Conservation (phyloP, 1,140 invertebrate species). For the Bacillus rossius region DNA sequence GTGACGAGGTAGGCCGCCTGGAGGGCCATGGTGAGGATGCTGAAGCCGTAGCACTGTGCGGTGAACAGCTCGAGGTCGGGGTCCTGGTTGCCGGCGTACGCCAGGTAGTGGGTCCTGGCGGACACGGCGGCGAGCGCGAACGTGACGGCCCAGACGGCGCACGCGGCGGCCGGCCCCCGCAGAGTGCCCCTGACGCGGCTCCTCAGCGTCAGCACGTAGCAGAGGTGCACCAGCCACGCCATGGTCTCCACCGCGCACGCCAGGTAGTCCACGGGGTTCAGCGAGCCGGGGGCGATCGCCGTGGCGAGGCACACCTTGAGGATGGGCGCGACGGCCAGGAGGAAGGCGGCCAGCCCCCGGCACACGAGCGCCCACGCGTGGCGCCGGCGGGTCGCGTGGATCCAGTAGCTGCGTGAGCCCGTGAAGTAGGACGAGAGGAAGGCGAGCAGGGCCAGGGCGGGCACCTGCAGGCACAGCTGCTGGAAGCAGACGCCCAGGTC, state of each 20-base stretch:
- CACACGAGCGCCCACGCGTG: neutral
- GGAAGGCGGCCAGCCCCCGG: neutral
- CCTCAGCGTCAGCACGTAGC: constrained; percentile 62
- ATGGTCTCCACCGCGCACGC: constrained; percentile 58
- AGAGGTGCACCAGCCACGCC: constrained; percentile 73
- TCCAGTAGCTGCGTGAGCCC: constrained; percentile 49
- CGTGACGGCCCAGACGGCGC: constrained; percentile 57
- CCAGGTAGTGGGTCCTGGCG: constrained; percentile 40
- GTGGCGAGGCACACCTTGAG: neutral
- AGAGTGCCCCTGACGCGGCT: constrained; percentile 50
- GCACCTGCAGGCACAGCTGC: constrained; percentile 56
- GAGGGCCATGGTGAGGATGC: constrained; percentile 44
- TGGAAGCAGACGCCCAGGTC: constrained; percentile 79
- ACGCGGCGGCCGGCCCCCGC: constrained; percentile 58
- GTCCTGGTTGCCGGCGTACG: constrained; percentile 27
- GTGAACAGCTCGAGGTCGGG: constrained; percentile 37
- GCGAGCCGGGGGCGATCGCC: neutral
- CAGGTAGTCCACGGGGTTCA: constrained; percentile 55
- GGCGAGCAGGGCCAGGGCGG: constrained; percentile 61
- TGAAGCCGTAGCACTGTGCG: constrained; percentile 40
- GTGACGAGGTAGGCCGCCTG: constrained; percentile 4
- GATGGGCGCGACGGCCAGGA: neutral
- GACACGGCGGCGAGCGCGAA: constrained; percentile 56
- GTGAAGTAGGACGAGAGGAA: constrained; percentile 70
- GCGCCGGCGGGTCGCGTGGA: neutral